Base-by-base conservation (phyloP, 2,888 invertebrate genomes). In the Heliconius ismenius region DNA sequence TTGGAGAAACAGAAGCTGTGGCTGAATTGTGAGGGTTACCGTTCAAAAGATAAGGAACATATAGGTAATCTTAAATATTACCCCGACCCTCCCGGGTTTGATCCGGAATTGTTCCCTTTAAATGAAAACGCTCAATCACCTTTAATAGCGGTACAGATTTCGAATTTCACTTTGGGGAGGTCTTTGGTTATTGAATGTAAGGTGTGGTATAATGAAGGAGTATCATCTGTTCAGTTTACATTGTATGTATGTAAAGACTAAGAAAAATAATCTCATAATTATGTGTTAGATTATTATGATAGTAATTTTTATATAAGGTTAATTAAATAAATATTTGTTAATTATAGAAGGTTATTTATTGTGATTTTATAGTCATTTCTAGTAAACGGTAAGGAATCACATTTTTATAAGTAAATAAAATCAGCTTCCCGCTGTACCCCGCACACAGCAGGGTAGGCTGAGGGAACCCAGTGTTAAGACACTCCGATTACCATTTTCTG, bases 51-150 rank as follows among this genome's bases (percentile, higher is more conserved):
- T 81, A 88, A 86, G 43, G 92, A 93, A 74, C 93, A 93, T 79
- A 84, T 93, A 73, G 90, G 90, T 0, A 86, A 60, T 11, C 88
- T 94, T 78, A 86, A 82, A 28, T 94, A 94, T 76, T 89, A 86
- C 77, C 93, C 93, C 0, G 81, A 93, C 77, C 93, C 93, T 0
- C 93, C 93, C 2, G 93, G 93, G 10, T 86, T 90, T 74, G 91
- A 92, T 67, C 87, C 91, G 0, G 79, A 80, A 6, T 60, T 83
- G 36, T 92, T 89, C 75, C 91, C 93, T 7, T 76, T 91, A 11
- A 81, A 83, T 32, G 83, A 83, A 76, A 79, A 82, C 21, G 80
- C 75, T 10, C 80, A 83, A 11, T 86, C 90, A 2, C 92, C 91
- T 4, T 80, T 93, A 28, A 82, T 93, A 18, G 93, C 90, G 9